Conservation (phyloP, 1,140 invertebrate species). For the Ruditapes philippinarum region DNA sequence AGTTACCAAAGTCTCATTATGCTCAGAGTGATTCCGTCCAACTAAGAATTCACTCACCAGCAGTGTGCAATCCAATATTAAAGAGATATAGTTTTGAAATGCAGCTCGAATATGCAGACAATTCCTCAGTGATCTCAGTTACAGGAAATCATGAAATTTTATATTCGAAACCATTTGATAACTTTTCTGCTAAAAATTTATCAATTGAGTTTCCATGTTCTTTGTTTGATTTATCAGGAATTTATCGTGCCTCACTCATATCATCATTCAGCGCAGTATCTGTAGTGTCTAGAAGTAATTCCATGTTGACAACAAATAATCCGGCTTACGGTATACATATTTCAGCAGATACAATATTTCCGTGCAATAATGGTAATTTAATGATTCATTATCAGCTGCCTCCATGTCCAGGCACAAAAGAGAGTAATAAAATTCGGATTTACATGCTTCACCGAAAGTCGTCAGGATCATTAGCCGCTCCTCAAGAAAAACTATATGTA, state of each 20-base stretch:
- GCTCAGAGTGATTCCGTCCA: conserved; percentile 66
- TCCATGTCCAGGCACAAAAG: conserved; percentile 45
- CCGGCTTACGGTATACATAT: conserved; percentile 48
- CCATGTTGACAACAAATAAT: conserved; percentile 36
- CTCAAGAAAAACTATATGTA: conserved; percentile 29
- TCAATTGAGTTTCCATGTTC: conserved; percentile 41
- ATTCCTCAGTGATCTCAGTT: conserved; percentile 18
- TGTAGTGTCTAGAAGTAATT: conserved; percentile 41
- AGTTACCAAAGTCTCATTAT: conserved; percentile 39
- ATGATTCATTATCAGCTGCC: conserved; percentile 27
- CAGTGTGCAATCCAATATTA: conserved; percentile 55
- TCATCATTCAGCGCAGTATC: conserved; percentile 62
- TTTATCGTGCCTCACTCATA: conserved; percentile 29
- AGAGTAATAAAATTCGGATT: conserved; percentile 55
- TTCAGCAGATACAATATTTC: conserved; percentile 50
- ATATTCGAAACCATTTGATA: conserved; percentile 22
- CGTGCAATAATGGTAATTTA: conserved; percentile 39
- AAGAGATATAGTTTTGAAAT: conserved; percentile 55
- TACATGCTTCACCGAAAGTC: conserved; percentile 50
- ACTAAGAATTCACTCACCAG: conserved; percentile 25
- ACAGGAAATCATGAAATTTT: conserved; percentile 33
- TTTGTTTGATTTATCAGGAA: conserved; percentile 45
- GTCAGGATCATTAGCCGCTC: conserved; percentile 53
- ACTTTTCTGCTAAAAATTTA: conserved; percentile 12
- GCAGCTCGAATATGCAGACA: conserved; percentile 52